Evolutionary conservation across 1,140 invertebrate genomes (phyloP), one percentile per base, ranked within the genome.

Genomic region (Onthophagus taurus): DNA sequence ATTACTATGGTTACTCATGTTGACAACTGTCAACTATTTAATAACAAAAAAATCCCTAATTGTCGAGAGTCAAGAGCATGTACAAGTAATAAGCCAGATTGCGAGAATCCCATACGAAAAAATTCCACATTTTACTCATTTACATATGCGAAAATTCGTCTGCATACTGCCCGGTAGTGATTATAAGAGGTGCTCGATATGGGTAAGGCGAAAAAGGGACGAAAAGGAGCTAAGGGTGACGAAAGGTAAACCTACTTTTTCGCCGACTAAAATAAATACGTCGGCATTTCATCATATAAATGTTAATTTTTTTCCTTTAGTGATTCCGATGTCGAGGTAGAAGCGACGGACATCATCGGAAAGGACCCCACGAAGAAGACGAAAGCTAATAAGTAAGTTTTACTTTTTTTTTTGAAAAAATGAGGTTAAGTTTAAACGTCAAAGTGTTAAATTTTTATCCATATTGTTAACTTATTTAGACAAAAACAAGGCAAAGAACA

Each of bases 131-230:
- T 41, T 39, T 41, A 14, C 9, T 41, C 29, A 13, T 26, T 16
- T 29, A 41, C 38, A 26, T 41, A 41, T 41, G 38, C 38, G 17
- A 41, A 41, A 26, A 41, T 29, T 41, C 29, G 18, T 24, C 19
- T 26, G 3, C 16, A 41, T 23, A 17, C 38, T 29, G 11, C n/a
- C 24, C 11, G 17, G 12, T 26, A 41, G 11, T 14, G 38, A 29
- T 13, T 29, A 41, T 41, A 41, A 41, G 11, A 17, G 38, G 12
- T 52, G 56, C 60, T 61, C 60, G 60, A 66, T 65, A 81, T 81
- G 79, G 78, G 75, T 50, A 81, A 81, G 66, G 70, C 76, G 48
- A 81, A 80, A 69, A 81, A 80, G 61, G 73, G 72, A 48, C 78
- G 77, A 59, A 79, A 79, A 62, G 68, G 70, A 54, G 72, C 66